Evolutionary conservation across 1,140 invertebrate genomes (phyloP), one percentile per base, ranked within the genome.

Genomic region (Pissodes strobi): DNA sequence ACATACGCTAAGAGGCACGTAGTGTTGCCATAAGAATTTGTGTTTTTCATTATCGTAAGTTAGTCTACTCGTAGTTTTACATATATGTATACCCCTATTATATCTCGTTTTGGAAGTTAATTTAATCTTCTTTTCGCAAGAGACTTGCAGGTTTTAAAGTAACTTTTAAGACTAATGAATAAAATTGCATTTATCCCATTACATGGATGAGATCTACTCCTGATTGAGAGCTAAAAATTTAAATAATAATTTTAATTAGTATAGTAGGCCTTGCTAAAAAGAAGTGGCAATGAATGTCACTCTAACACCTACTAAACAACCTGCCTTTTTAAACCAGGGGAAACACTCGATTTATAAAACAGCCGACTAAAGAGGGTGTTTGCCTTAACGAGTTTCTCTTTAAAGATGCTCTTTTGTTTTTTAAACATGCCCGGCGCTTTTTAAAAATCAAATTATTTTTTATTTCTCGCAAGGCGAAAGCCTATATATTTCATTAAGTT

Each of bases 221-320:
- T n/a, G 25, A 9, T 27, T 27, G 9, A 27, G 25, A 9, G 9
- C 25, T 27, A 3, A 27, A 27, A 5, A 27, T 9, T 3, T 27
- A 27, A 27, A 27, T 5, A 27, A 27, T 27, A 27, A 27, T 27
- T 27, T 5, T 8, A 39, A 39, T 45, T 45, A 19, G 27, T 27
- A 61, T 51, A 43, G 60, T 63, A 63, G 51, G 59, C 59, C 52
- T 19, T 15, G 18, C 23, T 46, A 48, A 55, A 55, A 53, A 56
- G 60, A 63, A 55, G 60, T 63, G 60, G 60, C 60, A 63, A 63
- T 63, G 60, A 63, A 56, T 48, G 60, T 63, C 60, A 55, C 49
- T 63, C 60, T 55, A 63, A 63, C 60, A 63, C 60, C 60, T 63
- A 63, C 60, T 63, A 63, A 63, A 56, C 58, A 63, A 63, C 60